These are phyloP conservation scores for Platycnemis pennipes DNA, from an alignment of 2,888 invertebrate species.

Conservation along the genomic window DNA sequence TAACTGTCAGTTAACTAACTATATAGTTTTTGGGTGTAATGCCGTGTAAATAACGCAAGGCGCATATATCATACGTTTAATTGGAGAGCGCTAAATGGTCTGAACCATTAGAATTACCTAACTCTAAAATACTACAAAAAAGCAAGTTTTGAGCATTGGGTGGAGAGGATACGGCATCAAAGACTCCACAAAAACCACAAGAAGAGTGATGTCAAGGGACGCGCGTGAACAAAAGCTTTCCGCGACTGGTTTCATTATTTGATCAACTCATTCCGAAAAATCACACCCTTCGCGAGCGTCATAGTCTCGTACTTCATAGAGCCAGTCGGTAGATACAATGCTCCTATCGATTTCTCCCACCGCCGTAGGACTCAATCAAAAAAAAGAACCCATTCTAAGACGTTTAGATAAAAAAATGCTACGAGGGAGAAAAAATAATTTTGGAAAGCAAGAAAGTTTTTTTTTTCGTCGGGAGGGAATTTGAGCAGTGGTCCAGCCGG, in stretches of 20 bases:
- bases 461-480: not conserved
- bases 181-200: not conserved
- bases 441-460: conserved; percentile 6
- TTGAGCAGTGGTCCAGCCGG: conserved; percentile 7
- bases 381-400: not conserved
- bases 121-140: too few relatives aligned
- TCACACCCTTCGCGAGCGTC: not conserved
- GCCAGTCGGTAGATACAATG: not conserved
- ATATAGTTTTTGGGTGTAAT: too few relatives aligned
- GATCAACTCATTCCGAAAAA: not conserved
- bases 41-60: too few relatives aligned
- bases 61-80: too few relatives aligned
- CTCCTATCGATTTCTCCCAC: not conserved
- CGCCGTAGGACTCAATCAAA: not conserved
- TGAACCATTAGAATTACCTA: too few relatives aligned
- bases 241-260: not conserved
- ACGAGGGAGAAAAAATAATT: not conserved
- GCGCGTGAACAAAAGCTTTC: not conserved
- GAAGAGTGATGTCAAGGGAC: not conserved
- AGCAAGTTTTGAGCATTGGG: too few relatives aligned
- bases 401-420: not conserved
- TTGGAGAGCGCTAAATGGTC: too few relatives aligned
- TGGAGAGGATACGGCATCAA: too few relatives aligned
- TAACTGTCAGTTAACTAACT: too few relatives aligned
- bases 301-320: not conserved